These are phyloP conservation scores for Pseudachorutes palmiensis DNA, from an alignment of 1,140 invertebrate species.

Conservation along the genomic window DNA sequence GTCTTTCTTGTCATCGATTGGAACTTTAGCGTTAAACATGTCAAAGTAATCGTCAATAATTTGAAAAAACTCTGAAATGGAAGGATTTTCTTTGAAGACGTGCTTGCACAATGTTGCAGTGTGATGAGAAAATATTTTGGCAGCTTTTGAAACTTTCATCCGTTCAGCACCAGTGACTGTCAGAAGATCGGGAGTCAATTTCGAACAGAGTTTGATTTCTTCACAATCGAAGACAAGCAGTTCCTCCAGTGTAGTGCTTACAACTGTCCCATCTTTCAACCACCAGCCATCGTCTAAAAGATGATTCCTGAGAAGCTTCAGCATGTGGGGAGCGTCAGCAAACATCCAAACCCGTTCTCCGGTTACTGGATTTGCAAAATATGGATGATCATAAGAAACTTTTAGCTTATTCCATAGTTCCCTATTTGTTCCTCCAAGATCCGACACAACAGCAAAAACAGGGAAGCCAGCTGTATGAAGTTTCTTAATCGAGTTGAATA, in stretches of 20 bases:
- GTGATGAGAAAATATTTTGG: slow-evolving; percentile 27
- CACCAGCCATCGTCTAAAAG: slow-evolving; percentile 26
- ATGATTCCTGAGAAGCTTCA: slow-evolving; percentile 34
- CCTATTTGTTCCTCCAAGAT: slow-evolving; percentile 22
- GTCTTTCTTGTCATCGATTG: slow-evolving; percentile 5
- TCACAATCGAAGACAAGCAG: slow-evolving; percentile 20
- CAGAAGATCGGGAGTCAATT: slow-evolving; percentile 14
- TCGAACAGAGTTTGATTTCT: slow-evolving; percentile 29
- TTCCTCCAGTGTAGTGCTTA: slow-evolving; percentile 12
- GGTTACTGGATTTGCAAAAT: slow-evolving; percentile 26
- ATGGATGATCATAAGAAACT: slow-evolving; percentile 1
- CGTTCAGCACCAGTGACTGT: slow-evolving; percentile 18
- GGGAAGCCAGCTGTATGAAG: slow-evolving; percentile 14
- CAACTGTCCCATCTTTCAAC: slow-evolving; percentile 19
- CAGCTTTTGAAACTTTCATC: slow-evolving; percentile 29
- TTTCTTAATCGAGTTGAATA: background rate
- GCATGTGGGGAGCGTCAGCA: slow-evolving; percentile 32
- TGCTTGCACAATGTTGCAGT: slow-evolving; percentile 10
- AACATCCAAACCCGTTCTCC: slow-evolving; percentile 27
- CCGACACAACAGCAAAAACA: slow-evolving; percentile 18
- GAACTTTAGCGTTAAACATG: slow-evolving; percentile 26
- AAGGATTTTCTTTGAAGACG: slow-evolving; percentile 7
- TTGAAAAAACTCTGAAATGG: slow-evolving; percentile 24
- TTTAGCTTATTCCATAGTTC: slow-evolving; percentile 20
- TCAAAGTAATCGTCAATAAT: slow-evolving; percentile 33